phyloP scores from a whole-genome alignment of 2,888 invertebrate species.

The Lobophora halterata region DNA sequence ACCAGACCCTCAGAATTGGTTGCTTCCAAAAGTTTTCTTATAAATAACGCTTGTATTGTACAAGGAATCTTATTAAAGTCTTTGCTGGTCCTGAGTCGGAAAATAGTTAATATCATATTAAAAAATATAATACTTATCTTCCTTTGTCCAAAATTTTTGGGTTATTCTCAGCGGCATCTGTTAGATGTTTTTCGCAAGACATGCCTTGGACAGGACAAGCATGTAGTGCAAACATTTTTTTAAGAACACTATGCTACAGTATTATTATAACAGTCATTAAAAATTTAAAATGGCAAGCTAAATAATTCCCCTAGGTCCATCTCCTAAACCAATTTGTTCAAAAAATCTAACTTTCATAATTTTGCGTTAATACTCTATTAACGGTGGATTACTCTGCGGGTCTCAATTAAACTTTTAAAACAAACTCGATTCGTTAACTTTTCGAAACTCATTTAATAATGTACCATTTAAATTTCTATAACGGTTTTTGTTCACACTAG shows the following conservation, averaged over 20 bases:
- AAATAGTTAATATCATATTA: too few relatives aligned
- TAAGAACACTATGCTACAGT: too few relatives aligned
- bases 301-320: not conserved
- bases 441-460: constrained; percentile 24
- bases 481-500: constrained; percentile 17
- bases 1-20: constrained; percentile 33
- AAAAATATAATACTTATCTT: too few relatives aligned
- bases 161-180: too few relatives aligned
- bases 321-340: constrained; percentile 1
- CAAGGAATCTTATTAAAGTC: constrained; percentile 33
- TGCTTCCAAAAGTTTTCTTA: constrained; percentile 38
- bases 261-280: too few relatives aligned
- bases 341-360: constrained; percentile 17
- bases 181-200: too few relatives aligned
- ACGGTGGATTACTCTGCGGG: constrained; percentile 22
- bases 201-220: too few relatives aligned
- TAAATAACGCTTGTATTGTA: constrained; percentile 38
- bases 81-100: constrained; percentile 13
- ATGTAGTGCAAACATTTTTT: too few relatives aligned
- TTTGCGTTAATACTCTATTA: constrained; percentile 21
- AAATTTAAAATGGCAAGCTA: too few relatives aligned
- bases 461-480: constrained; percentile 21
- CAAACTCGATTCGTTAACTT: constrained; percentile 27
- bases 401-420: constrained; percentile 28
- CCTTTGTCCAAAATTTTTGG: too few relatives aligned